Percentiles rank a stretch among this genome's conserved stretches.
Conservation (phyloP, 2,797 vertebrate species). For the Benthosema pterotum region DNA sequence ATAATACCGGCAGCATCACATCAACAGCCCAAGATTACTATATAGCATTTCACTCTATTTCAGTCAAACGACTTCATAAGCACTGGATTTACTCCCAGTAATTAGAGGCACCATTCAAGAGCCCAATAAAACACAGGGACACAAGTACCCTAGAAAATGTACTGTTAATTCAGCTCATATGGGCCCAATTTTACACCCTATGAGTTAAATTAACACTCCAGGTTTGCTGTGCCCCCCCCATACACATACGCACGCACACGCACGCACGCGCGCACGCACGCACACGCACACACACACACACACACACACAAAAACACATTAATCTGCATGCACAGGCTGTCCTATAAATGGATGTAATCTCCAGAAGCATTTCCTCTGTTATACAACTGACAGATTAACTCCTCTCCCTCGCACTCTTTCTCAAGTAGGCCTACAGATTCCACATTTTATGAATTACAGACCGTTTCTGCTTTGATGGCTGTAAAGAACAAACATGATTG, state of each 20-base stretch:
- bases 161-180: too few relatives aligned
- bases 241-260: background rate
- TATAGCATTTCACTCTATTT: constrained; percentile 51
- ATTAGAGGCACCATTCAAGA: constrained; percentile 56
- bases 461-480: constrained; percentile 54
- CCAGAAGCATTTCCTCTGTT: constrained; percentile 52
- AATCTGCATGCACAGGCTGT: background rate
- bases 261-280: background rate
- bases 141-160: background rate
- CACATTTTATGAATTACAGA: constrained; percentile 47
- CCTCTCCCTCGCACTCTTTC: constrained; percentile 23
- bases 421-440: constrained; percentile 35
- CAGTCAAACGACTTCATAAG: constrained; percentile 54
- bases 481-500: background rate
- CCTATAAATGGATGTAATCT: constrained; percentile 51
- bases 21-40: constrained; percentile 43
- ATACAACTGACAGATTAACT: constrained; percentile 52
- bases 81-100: constrained; percentile 53
- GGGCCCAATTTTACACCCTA: too few relatives aligned
- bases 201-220: too few relatives aligned
- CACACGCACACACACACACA: constrained; percentile 4
- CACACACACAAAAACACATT: constrained; percentile 6
- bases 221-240: background rate
- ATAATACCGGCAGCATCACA: constrained; percentile 22
- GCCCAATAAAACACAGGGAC: background rate